Conservation (phyloP, 2,888 invertebrate species). For the Catocala nupta region DNA sequence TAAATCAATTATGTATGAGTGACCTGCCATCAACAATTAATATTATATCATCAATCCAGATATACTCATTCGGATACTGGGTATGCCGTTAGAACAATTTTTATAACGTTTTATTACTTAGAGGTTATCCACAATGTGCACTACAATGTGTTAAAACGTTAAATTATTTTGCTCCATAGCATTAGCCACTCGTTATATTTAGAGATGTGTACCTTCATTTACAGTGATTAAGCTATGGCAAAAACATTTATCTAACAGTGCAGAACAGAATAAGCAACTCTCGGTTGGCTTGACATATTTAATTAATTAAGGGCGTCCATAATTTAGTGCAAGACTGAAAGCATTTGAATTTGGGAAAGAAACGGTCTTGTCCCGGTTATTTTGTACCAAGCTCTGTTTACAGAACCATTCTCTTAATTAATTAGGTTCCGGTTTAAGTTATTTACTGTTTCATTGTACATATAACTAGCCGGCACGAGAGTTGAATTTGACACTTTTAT, state of each 20-base stretch:
- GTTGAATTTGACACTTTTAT: constrained; percentile 17
- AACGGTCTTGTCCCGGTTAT: constrained; percentile 18
- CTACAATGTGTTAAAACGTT: no score
- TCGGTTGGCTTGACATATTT: constrained; percentile 18
- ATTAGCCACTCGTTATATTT: no score
- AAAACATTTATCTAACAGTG: background rate
- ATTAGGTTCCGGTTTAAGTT: constrained; percentile 41
- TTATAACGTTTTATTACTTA: no score
- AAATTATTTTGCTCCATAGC: no score
- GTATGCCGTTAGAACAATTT: no score
- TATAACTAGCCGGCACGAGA: constrained; percentile 24
- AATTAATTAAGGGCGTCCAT: constrained; percentile 30
- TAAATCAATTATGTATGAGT: no score
- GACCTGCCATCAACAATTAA: no score
- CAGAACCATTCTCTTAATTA: constrained; percentile 41
- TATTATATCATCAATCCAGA: no score
- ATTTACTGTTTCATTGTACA: constrained; percentile 46
- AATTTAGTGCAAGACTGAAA: constrained; percentile 29
- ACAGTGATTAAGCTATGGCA: background rate
- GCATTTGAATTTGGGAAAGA: constrained; percentile 38
- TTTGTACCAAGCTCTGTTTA: constrained; percentile 34
- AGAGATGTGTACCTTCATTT: no score
- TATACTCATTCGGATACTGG: no score
- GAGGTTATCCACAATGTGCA: no score
- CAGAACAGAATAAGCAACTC: constrained; percentile 9